Conservation (phyloP, 2,888 invertebrate genomes). For the Acanthosepion lycidas region DNA sequence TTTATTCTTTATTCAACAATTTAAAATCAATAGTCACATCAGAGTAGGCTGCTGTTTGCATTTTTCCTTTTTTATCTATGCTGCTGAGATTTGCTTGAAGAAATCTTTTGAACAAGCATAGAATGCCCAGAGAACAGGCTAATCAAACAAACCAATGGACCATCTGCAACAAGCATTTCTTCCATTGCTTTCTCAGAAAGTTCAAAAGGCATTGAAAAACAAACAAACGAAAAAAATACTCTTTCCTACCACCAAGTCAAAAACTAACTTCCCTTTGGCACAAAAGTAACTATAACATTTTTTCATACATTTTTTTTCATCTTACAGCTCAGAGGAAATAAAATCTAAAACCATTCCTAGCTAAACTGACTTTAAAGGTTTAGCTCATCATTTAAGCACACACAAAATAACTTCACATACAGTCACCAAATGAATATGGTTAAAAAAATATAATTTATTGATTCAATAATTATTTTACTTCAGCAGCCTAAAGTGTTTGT, state of each 20-base stretch:
- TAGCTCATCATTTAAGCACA: neutral
- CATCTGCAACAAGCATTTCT: neutral
- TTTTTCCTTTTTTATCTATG: neutral
- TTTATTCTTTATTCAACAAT: neutral
- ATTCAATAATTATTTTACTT: neutral
- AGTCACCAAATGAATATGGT: neutral
- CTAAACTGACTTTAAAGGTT: neutral
- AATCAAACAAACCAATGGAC: neutral
- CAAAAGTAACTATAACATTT: neutral
- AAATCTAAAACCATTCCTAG: neutral
- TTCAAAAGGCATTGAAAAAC: neutral
- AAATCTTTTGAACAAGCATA: slow-evolving; percentile 13
- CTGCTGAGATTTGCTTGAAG: neutral
- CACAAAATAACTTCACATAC: neutral
- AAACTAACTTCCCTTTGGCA: neutral
- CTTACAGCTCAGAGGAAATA: neutral
- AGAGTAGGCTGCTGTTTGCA: neutral
- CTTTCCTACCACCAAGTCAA: neutral
- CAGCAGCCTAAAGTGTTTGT: neutral
- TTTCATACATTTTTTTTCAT: neutral
- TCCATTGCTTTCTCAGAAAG: neutral
- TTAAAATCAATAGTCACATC: neutral
- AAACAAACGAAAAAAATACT: neutral
- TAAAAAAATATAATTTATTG: neutral
- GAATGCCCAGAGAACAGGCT: slow-evolving; percentile 2